These are phyloP conservation scores for Metellina segmentata DNA, from an alignment of 2,888 invertebrate species.

Conservation along the genomic window DNA sequence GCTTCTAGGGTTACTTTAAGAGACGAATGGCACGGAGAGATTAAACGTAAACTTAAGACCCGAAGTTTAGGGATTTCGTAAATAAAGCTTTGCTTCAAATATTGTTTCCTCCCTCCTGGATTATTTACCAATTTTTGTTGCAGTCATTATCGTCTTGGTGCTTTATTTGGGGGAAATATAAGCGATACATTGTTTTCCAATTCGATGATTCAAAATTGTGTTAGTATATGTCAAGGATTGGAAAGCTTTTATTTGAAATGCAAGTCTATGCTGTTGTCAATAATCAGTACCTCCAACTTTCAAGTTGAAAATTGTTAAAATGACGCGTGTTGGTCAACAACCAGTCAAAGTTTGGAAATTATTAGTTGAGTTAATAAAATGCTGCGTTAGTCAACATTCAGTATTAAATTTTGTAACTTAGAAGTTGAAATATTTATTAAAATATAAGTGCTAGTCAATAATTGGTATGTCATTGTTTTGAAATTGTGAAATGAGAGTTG, in stretches of 20 bases:
- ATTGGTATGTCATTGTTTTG: no score
- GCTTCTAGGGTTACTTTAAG: constrained; percentile 38
- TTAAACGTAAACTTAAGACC: constrained; percentile 45
- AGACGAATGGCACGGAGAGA: constrained; percentile 25
- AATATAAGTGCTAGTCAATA: no score
- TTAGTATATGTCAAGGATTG: not conserved
- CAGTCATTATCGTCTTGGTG: not conserved
- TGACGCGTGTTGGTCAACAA: no score
- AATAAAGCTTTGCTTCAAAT: constrained; percentile 43
- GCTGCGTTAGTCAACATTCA: no score
- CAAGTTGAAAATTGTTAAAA: no score
- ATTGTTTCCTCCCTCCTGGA: constrained; percentile 46
- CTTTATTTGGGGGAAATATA: not conserved
- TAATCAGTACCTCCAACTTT: no score
- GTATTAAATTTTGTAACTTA: no score
- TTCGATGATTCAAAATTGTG: not conserved
- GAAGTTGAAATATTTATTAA: no score
- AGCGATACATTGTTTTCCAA: not conserved
- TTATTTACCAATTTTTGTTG: constrained; percentile 56
- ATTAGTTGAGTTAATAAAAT: no score
- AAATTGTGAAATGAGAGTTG: no score
- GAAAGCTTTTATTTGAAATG: not conserved
- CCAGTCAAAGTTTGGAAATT: no score
- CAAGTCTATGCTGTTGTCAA: no score
- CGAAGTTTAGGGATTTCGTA: constrained; percentile 42